These are phyloP conservation scores for Leptogaster cylindrica DNA, from an alignment of 2,888 invertebrate species.

Conservation along the genomic window DNA sequence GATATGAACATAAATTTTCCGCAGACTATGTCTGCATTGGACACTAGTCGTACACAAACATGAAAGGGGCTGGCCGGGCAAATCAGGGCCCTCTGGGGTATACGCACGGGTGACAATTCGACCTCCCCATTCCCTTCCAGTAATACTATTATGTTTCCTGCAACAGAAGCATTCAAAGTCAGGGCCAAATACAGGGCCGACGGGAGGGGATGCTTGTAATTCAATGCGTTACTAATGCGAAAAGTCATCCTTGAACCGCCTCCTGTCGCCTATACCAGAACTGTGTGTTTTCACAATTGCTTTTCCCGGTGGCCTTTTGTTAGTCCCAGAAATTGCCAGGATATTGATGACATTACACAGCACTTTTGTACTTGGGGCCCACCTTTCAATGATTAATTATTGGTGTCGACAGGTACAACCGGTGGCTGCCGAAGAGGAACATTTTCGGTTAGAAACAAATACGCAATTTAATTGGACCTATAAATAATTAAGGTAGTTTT, in stretches of 20 bases:
- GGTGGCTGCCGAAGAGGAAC: background rate
- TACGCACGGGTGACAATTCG: background rate
- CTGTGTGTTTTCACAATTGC: conserved; percentile 12
- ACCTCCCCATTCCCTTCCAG: background rate
- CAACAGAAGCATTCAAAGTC: too few relatives aligned
- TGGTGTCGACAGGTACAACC: conserved; percentile 10
- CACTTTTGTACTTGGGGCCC: background rate
- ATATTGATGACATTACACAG: conserved; percentile 17
- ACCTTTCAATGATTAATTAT: conserved; percentile 3
- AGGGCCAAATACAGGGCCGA: background rate
- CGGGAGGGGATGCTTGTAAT: background rate
- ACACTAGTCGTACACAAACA: conserved; percentile 21
- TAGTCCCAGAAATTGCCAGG: background rate
- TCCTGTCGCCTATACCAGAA: background rate
- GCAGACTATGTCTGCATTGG: conserved; percentile 31
- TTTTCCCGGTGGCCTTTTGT: background rate
- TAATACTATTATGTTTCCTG: too few relatives aligned
- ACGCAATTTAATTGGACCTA: too few relatives aligned
- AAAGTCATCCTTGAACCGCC: conserved; percentile 2
- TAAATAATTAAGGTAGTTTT: too few relatives aligned
- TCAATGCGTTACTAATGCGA: conserved; percentile 11
- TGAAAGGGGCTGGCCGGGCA: conserved; percentile 11
- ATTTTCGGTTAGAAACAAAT: too few relatives aligned
- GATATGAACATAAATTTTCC: conserved; percentile 35
- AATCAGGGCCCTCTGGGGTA: too few relatives aligned